Percentiles rank a stretch among this genome's conserved stretches.
Evolutionary conservation across 2,888 invertebrate species (phyloP).

Genomic region (Chydorus sphaericus): DNA sequence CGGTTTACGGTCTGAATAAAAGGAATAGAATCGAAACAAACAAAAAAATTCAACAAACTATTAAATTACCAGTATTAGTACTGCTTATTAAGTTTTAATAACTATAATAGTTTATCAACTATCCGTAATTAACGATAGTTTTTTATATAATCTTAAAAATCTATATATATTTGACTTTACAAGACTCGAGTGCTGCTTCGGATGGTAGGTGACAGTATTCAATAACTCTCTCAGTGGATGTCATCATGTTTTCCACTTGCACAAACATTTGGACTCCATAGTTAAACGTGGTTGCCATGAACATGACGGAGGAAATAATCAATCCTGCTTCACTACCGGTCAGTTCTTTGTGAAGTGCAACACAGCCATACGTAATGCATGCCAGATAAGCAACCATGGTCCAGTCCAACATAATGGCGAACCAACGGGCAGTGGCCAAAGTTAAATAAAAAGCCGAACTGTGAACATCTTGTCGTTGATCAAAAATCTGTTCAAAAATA

Average conservation of each 20-base stretch:
- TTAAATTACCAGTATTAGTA: too few relatives aligned
- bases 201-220: conserved; percentile 61
- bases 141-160: too few relatives aligned
- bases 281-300: conserved; percentile 35
- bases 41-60: too few relatives aligned
- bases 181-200: conserved; percentile 43
- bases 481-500: conserved; percentile 29
- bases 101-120: too few relatives aligned
- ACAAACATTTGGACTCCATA: conserved; percentile 90
- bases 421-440: conserved; percentile 76
- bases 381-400: conserved; percentile 75
- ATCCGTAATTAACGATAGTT: too few relatives aligned
- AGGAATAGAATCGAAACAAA: too few relatives aligned
- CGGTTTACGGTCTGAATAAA: too few relatives aligned
- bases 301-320: conserved; percentile 24
- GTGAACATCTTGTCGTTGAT: conserved; percentile 35
- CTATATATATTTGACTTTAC: too few relatives aligned
- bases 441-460: conserved; percentile 86
- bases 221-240: conserved; percentile 28
- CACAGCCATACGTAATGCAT: conserved; percentile 70
- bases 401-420: conserved; percentile 83
- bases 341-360: conserved; percentile 41
- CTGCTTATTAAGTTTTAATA: too few relatives aligned
- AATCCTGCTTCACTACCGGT: conserved; percentile 24
- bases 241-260: conserved; percentile 74